A percentile compares a stretch with the other conserved stretches of the same genome.
Evolutionary conservation across 2,888 invertebrate genomes (phyloP).

Genomic region (Athrips mouffetella): DNA sequence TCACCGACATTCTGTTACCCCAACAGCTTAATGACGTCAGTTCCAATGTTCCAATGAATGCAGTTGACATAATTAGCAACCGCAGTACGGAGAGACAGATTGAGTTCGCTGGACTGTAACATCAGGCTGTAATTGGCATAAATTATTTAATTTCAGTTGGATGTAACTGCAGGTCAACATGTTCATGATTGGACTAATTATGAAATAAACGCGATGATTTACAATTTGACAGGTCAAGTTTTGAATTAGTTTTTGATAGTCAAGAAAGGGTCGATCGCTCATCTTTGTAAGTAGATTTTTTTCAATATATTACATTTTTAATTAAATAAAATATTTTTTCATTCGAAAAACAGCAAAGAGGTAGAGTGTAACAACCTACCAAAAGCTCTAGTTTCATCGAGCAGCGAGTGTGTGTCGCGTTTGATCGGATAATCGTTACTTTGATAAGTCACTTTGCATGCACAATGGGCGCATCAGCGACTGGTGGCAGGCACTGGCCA

Average conservation of each 20-base stretch:
- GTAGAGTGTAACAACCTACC: neutral
- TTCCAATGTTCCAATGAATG: constrained; percentile 38
- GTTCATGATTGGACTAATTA: neutral
- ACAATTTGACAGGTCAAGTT: too few relatives aligned
- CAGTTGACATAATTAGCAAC: constrained; percentile 45
- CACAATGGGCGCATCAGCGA: constrained; percentile 12
- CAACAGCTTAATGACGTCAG: constrained; percentile 1
- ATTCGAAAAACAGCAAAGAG: neutral
- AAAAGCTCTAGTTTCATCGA: neutral
- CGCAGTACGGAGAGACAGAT: constrained; percentile 31
- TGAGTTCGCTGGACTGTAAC: constrained; percentile 36
- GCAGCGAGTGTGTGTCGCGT: neutral
- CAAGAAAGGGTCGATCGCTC: too few relatives aligned
- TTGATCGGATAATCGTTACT: constrained; percentile 1
- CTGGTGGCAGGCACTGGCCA: too few relatives aligned
- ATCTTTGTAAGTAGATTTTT: too few relatives aligned
- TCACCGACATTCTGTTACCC: too few relatives aligned
- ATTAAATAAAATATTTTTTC: too few relatives aligned
- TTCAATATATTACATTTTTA: too few relatives aligned
- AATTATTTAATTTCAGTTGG: too few relatives aligned
- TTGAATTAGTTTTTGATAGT: too few relatives aligned
- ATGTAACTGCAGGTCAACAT: neutral
- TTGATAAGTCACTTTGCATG: constrained; percentile 12
- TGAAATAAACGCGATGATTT: neutral
- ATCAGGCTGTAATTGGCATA: constrained; percentile 31